Evolutionary conservation across 1,140 invertebrate genomes (phyloP).

Genomic region (Portunus trituberculatus): DNA sequence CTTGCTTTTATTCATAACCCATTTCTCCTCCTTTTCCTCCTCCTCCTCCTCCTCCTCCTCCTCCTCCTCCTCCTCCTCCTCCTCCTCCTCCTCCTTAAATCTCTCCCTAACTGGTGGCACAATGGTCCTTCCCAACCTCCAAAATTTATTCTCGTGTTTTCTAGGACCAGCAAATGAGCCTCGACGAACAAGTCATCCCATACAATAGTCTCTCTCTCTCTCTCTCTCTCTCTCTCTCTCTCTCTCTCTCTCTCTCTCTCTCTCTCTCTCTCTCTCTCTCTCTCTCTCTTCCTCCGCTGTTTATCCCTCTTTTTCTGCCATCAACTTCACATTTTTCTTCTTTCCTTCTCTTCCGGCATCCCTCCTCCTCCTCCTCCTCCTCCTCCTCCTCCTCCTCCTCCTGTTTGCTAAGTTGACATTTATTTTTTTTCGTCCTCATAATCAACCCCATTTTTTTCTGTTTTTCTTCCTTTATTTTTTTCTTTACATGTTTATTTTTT

Average conservation of each 20-base stretch:
- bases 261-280: background rate
- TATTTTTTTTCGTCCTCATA: too few relatives aligned
- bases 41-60: background rate
- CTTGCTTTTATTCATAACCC: too few relatives aligned
- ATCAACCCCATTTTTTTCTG: too few relatives aligned
- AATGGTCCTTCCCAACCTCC: background rate
- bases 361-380: background rate
- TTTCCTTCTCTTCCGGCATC: background rate
- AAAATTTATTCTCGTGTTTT: slow-evolving; percentile 47
- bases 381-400: background rate
- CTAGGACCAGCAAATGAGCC: slow-evolving; percentile 34
- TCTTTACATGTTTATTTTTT: too few relatives aligned
- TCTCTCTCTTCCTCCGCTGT: background rate
- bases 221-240: background rate
- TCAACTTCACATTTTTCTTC: slow-evolving; percentile 3
- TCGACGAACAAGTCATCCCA: background rate
- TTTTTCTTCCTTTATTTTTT: too few relatives aligned
- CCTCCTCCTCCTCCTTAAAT: slow-evolving; percentile 11
- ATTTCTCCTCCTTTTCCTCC: background rate
- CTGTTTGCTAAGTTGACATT: too few relatives aligned
- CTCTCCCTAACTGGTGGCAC: slow-evolving; percentile 32
- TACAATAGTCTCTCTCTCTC: slow-evolving; percentile 23
- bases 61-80: background rate
- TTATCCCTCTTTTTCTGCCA: slow-evolving; percentile 9
- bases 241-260: slow-evolving; percentile 8